Base-by-base conservation (phyloP, 64 coral and sea anemone species). In the Stichodactyla helianthus region DNA sequence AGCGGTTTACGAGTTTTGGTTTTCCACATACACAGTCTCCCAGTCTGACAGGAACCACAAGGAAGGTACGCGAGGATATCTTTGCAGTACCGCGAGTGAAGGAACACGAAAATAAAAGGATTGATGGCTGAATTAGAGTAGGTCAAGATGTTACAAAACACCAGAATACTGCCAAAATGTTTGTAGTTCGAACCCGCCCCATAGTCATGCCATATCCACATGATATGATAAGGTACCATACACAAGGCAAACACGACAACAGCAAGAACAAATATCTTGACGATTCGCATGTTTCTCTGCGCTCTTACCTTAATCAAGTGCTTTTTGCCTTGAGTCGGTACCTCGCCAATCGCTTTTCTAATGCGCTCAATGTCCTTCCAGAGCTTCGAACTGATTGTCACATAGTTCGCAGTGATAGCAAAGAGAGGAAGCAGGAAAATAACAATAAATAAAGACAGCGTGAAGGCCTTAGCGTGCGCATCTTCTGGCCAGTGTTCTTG, bases 201-300 rank as follows among this genome's bases (percentile, higher is more conserved):
- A 52, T 80, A 97, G 44, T 89, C 94, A 18, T 89, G 68, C 94
- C 94, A 97, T 15, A 97, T 93, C 94, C 94, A 97, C 94, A 93
- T 93, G 19, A 97, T 76, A 82, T 97, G 94, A 7, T 89, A 88
- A 12, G 94, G 94, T 8, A 93, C 18, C 94, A 97, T 97, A 31
- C 94, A 97, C 8, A 97, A 51, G 7, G 91, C 88, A 76, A 97
- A 97, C 20, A 83, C 85, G 5, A 97, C 85, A 51, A 97, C 94
- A 18, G 86, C 91, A 71, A 93, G 67, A 6, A 97, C 53, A 57
- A 97, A 93, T 17, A 97, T 97, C 82, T 93, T 93, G 5, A 97
- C 91, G 17, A 97, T 93, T 22, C 94, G 64, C 94, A 97, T 97
- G 62, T 97, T 97, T 50, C 94, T 84, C 22, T 93, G 91, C 8